Percentiles rank a stretch among this genome's conserved stretches.
These are phyloP conservation scores for Acanthosepion esculentum DNA, from an alignment of 2,888 invertebrate species.

Conservation along the genomic window DNA sequence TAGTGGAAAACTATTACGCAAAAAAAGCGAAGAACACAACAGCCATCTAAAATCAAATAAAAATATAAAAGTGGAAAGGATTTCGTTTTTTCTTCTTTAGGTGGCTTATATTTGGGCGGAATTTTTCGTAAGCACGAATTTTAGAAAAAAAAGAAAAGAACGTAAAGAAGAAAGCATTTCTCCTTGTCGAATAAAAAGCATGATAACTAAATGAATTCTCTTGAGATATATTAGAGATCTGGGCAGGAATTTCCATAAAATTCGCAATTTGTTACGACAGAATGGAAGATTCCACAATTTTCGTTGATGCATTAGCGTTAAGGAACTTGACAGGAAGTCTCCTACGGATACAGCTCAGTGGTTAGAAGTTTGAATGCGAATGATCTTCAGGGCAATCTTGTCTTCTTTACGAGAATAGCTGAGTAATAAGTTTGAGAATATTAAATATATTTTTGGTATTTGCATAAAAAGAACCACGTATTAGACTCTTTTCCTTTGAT, in stretches of 20 bases:
- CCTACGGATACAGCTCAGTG: neutral
- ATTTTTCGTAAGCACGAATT: neutral
- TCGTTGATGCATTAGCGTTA: neutral
- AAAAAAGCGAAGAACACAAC: neutral
- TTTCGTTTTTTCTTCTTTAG: neutral
- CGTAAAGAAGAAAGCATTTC: too few species aligned
- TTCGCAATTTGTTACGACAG: neutral
- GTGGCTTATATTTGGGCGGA: neutral
- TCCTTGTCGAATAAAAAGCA: neutral
- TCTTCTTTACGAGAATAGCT: neutral
- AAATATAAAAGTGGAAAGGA: neutral
- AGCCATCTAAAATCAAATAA: neutral
- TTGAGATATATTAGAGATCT: neutral
- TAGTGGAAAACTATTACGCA: neutral
- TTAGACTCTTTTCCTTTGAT: neutral
- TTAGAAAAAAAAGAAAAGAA: neutral
- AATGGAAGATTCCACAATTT: neutral
- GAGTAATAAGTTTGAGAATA: neutral
- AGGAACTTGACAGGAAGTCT: neutral
- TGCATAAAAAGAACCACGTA: neutral
- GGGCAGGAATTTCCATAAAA: neutral
- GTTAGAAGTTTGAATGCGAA: neutral
- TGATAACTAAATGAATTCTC: neutral
- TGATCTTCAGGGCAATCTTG: neutral
- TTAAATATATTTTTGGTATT: neutral